phyloP scores from a whole-genome alignment of 2,113 vertebrate species.

The Nothoprocta perdicaria region DNA sequence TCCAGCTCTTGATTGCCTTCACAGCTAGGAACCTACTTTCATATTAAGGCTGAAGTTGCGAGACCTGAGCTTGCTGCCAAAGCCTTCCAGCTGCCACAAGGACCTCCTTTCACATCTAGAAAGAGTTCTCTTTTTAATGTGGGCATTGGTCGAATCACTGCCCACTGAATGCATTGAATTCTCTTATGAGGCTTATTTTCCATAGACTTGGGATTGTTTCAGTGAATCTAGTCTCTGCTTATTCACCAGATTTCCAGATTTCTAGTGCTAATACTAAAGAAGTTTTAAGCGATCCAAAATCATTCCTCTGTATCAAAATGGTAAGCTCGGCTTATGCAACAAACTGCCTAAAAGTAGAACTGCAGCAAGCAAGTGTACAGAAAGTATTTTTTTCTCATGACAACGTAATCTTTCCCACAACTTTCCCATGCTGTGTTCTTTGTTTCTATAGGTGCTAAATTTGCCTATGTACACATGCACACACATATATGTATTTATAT shows the following conservation, averaged over 20 bases:
- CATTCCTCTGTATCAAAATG: not conserved
- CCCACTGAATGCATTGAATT: not conserved
- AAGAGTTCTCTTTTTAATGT: not conserved
- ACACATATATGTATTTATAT: no score
- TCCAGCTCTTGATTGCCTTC: not conserved
- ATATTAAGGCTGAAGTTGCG: not conserved
- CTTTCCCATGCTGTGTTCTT: not conserved
- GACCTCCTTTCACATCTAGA: not conserved
- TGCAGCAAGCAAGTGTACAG: not conserved
- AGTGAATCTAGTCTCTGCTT: not conserved
- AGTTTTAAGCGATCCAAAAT: not conserved
- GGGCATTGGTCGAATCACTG: not conserved
- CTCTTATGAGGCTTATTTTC: not conserved
- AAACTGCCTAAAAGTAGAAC: not conserved
- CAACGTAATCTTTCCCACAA: not conserved
- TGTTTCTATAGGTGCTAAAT: not conserved
- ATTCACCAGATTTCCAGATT: not conserved
- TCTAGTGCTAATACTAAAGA: not conserved
- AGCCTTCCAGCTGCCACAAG: not conserved
- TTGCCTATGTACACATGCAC: not conserved
- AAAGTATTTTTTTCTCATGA: not conserved
- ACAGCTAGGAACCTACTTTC: not conserved
- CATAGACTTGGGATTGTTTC: not conserved
- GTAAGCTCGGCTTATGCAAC: not conserved
- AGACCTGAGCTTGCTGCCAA: not conserved